Conservation (phyloP, 2,797 vertebrate species). For the Crenuchus spilurus region DNA sequence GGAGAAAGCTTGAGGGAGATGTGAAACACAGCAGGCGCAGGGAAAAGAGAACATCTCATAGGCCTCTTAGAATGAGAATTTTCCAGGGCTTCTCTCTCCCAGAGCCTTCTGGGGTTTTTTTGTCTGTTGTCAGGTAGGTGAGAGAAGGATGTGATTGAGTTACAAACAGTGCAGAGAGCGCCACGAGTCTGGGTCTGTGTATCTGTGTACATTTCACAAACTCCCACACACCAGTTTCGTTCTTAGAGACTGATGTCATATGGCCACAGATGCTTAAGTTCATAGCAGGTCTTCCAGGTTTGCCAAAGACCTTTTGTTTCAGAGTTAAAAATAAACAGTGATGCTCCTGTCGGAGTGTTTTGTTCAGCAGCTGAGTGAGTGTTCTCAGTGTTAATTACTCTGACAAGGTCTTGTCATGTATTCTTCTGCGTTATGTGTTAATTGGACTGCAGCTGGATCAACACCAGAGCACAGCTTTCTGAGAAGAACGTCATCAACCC, state of each 20-base stretch:
- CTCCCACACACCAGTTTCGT: not conserved
- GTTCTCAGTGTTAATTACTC: not conserved
- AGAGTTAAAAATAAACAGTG: constrained; percentile 4
- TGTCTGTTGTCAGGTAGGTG: not conserved
- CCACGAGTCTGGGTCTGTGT: too few relatives aligned
- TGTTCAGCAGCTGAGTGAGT: not conserved
- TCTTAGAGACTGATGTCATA: not conserved
- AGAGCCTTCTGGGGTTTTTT: not conserved
- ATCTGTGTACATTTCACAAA: not conserved
- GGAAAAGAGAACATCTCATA: too few relatives aligned
- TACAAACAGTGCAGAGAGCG: not conserved
- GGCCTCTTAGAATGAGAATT: not conserved
- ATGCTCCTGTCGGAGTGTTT: not conserved
- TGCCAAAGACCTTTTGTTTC: too few relatives aligned
- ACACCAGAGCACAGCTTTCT: not conserved
- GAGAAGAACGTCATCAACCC: not conserved
- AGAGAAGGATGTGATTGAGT: constrained; percentile 13
- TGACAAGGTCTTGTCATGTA: constrained; percentile 4
- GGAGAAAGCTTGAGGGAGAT: not conserved
- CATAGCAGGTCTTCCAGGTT: too few relatives aligned
- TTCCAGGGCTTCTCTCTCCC: not conserved
- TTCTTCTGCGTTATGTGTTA: constrained; percentile 13
- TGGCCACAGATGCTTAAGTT: too few relatives aligned
- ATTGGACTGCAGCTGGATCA: constrained; percentile 4
- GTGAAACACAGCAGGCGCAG: not conserved